These are phyloP conservation scores for Opisthograptis luteolata DNA, from an alignment of 2,888 invertebrate genomes.

Conservation along the genomic window DNA sequence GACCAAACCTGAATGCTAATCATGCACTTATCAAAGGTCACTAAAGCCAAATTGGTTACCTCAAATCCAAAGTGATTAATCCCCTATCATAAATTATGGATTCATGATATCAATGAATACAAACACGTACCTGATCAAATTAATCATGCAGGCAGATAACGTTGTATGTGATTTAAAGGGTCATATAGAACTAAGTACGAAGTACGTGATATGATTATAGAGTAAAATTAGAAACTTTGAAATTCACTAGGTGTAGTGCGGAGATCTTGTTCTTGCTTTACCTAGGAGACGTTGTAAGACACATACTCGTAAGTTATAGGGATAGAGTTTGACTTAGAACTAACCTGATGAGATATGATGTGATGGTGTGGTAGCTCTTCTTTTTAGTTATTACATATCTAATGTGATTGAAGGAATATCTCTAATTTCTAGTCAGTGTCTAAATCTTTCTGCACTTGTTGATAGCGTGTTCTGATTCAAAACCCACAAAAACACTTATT, in stretches of 20 bases:
- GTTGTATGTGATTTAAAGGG: constrained; percentile 66
- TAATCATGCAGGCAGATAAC: constrained; percentile 68
- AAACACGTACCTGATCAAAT: constrained; percentile 55
- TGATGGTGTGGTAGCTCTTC: too few relatives aligned
- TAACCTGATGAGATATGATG: too few relatives aligned
- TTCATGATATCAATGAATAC: constrained; percentile 18
- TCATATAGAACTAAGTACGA: constrained; percentile 43
- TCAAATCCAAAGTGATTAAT: constrained; percentile 21
- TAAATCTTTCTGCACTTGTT: too few relatives aligned
- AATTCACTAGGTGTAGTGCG: constrained; percentile 24
- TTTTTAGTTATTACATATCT: too few relatives aligned
- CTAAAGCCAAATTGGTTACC: constrained; percentile 22
- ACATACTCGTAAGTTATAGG: too few relatives aligned
- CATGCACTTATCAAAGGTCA: constrained; percentile 24
- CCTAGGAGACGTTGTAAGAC: neutral
- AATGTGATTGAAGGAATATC: too few relatives aligned
- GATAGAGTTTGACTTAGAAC: too few relatives aligned
- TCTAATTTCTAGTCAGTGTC: too few relatives aligned
- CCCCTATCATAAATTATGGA: constrained; percentile 22
- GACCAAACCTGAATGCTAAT: constrained; percentile 3
- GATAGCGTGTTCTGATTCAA: too few relatives aligned
- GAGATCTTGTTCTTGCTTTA: constrained; percentile 15
- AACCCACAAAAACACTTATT: too few relatives aligned
- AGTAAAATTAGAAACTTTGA: constrained; percentile 43
- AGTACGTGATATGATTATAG: constrained; percentile 51